Percentiles rank a stretch among this genome's conserved stretches.
Conservation (phyloP, 2,888 invertebrate species). For the Cyaniris semiargus region DNA sequence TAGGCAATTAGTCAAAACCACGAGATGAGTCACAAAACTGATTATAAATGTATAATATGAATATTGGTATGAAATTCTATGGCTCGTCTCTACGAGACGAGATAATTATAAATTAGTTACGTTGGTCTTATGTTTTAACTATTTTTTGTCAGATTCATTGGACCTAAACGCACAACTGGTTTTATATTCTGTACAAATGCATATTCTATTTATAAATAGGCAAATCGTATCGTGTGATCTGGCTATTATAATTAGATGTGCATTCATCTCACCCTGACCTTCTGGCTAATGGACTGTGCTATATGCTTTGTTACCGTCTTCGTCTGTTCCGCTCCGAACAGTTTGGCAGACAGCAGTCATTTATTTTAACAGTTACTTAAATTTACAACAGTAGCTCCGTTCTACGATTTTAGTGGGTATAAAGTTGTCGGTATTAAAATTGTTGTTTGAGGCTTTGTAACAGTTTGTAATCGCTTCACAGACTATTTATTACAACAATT, state of each 20-base stretch:
- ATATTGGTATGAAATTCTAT: too few species aligned
- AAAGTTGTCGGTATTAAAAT: background rate
- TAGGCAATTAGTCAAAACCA: background rate
- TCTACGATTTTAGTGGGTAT: background rate
- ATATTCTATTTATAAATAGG: background rate
- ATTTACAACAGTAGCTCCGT: background rate
- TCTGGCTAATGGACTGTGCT: conserved; percentile 21
- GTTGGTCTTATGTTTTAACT: too few species aligned
- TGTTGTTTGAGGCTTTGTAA: background rate
- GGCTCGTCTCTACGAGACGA: too few species aligned
- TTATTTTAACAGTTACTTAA: background rate
- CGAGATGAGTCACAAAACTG: too few species aligned
- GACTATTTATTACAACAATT: background rate
- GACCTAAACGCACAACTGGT: too few species aligned
- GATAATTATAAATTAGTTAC: too few species aligned
- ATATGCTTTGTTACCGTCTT: conserved; percentile 12
- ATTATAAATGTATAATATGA: too few species aligned
- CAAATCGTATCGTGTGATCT: background rate
- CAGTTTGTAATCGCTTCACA: background rate
- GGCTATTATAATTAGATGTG: background rate
- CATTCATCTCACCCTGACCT: conserved; percentile 26
- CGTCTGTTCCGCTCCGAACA: background rate
- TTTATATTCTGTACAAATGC: background rate
- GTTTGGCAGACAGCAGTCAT: conserved; percentile 8
- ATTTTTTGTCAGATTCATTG: too few species aligned